A percentile compares a stretch with the other conserved stretches of the same genome.
Conservation (phyloP, 2,113 vertebrate genomes). For the Xiphophorus couchianus region DNA sequence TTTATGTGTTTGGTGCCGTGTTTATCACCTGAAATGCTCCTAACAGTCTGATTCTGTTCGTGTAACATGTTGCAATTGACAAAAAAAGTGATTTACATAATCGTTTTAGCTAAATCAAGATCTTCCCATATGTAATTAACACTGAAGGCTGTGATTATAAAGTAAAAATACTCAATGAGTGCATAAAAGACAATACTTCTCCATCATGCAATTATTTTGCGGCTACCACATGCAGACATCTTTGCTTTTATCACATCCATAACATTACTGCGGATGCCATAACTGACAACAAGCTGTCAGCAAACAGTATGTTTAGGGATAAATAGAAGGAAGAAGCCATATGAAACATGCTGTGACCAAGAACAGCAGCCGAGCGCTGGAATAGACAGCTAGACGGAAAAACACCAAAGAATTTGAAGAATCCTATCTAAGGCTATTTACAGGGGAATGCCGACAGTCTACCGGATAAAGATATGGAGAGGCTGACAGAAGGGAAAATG, state of each 20-base stretch:
- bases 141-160: conserved; percentile 22
- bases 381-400: conserved; percentile 24
- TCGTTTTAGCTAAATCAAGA: conserved; percentile 5
- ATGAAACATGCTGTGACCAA: conserved; percentile 31
- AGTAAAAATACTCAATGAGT: conserved; percentile 15
- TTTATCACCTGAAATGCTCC: background rate
- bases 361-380: conserved; percentile 8
- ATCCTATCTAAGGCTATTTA: conserved; percentile 48
- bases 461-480: conserved; percentile 18
- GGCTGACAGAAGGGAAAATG: background rate
- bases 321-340: background rate
- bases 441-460: conserved; percentile 23
- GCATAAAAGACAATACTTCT: conserved; percentile 11
- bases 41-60: conserved; percentile 2
- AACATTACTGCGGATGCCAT: background rate
- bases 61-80: background rate
- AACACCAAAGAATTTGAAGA: conserved; percentile 65
- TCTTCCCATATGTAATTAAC: conserved; percentile 19
- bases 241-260: conserved; percentile 17
- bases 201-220: conserved; percentile 2
- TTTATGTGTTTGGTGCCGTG: background rate
- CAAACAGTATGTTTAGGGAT: background rate
- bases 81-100: conserved; percentile 8
- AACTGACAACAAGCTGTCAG: conserved; percentile 14
- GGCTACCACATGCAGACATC: conserved; percentile 9